These are phyloP conservation scores for Rhagologus leucostigma DNA, from an alignment of 2,113 vertebrate genomes.

Conservation along the genomic window DNA sequence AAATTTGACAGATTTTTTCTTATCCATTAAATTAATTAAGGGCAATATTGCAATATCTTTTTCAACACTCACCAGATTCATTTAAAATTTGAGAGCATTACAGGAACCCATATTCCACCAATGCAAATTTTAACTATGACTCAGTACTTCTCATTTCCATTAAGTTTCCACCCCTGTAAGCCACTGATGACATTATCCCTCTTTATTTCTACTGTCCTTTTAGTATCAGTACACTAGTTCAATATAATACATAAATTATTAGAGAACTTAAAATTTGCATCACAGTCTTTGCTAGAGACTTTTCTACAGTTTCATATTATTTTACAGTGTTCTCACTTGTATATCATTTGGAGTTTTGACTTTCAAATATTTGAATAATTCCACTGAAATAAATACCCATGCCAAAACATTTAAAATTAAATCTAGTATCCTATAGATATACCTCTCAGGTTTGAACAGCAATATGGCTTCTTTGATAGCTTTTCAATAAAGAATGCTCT, in stretches of 20 bases:
- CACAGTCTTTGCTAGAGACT: neutral
- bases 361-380: neutral
- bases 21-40: neutral
- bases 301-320: neutral
- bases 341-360: neutral
- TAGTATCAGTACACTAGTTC: neutral
- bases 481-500: neutral
- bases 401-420: neutral
- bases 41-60: neutral
- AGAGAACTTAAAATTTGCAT: neutral
- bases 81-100: neutral
- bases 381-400: neutral
- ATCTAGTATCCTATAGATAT: neutral
- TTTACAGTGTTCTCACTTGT: neutral
- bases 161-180: neutral
- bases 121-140: neutral
- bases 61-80: neutral
- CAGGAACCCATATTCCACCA: neutral
- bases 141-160: neutral
- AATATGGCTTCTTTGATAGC: neutral
- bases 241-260: neutral
- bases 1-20: neutral
- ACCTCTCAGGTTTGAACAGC: neutral
- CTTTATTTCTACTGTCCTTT: neutral
- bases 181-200: neutral